These are phyloP conservation scores for Beroe forskalii DNA, from an alignment of 37 sponge, comb jelly and placozoan species.

Conservation along the genomic window DNA sequence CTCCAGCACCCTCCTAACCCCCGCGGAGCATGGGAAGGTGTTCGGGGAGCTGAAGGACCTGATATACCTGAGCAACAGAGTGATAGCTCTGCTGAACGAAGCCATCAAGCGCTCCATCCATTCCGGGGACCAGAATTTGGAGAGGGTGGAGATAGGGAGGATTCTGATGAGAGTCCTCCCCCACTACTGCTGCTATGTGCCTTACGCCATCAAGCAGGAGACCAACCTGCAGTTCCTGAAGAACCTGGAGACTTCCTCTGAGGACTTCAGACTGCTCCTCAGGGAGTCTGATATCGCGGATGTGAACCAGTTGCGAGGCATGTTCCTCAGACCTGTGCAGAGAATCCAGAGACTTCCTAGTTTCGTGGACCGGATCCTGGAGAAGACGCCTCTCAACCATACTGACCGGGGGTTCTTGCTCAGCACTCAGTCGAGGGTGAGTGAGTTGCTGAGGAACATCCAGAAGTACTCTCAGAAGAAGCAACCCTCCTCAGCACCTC, in stretches of 20 bases:
- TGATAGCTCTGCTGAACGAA: constrained; percentile 23
- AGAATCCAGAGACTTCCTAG: not conserved
- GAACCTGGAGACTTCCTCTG: not conserved
- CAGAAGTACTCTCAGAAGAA: not conserved
- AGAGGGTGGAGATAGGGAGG: constrained; percentile 44
- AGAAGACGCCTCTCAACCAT: constrained; percentile 26
- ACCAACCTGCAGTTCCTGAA: constrained; percentile 25
- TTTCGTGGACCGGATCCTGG: constrained; percentile 13
- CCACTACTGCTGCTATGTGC: constrained; percentile 37
- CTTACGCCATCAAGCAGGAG: constrained; percentile 56
- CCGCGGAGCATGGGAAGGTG: constrained; percentile 27
- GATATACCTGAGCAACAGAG: constrained; percentile 16
- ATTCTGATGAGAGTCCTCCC: constrained; percentile 6
- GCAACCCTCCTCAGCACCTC: not conserved
- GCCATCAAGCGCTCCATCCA: constrained; percentile 50
- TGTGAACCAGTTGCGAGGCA: not conserved
- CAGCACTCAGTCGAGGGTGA: not conserved
- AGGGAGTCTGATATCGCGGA: constrained; percentile 35
- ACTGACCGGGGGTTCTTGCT: not conserved
- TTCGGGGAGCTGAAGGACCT: constrained; percentile 58
- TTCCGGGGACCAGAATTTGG: constrained; percentile 35
- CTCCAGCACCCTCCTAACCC: not conserved
- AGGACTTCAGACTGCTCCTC: constrained; percentile 11
- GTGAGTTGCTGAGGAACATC: constrained; percentile 6
- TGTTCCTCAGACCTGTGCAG: constrained; percentile 1